Evolutionary conservation across 2,888 invertebrate genomes (phyloP), one percentile per base, ranked within the genome.

Genomic region (Lithophane socia): DNA sequence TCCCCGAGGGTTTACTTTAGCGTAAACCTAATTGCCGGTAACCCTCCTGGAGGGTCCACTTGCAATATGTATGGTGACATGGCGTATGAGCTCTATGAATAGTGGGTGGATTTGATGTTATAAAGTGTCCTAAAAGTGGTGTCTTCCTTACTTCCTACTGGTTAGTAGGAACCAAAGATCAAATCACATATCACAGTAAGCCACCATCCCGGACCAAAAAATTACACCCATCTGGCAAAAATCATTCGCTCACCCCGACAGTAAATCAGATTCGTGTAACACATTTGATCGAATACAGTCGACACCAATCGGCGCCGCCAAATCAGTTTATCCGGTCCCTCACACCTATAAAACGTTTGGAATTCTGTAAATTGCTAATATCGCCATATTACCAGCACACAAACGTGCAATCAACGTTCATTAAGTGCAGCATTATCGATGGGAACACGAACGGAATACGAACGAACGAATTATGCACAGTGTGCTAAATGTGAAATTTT

Each of bases 341-440:
- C 68, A 78, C 79, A 83, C 76, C 69, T 74, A 79, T 71, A 49
- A 80, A 88, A 79, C 72, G 63, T 73, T 70, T 70, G 71, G 68
- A 79, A 82, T 80, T 78, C 60, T 18, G 66, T 79, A 84, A 83
- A 86, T 80, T 79, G 79, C 77, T 85, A 86, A 88, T 83, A 87
- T 85, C 66, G 77, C 49, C 81, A 79, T 82, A 88, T 85, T 84
- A 86, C 70, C 76, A 69, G 37, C 37, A 76, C 73, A 85, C 85
- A 87, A 86, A 79, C 77, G 81, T 72, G 79, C 89, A 90, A 90
- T 90, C 83, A 89, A 80, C 75, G 61, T 73, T 86, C 81, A 84
- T 89, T 89, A 85, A 80, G 64, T 73, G 67, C 37, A 68, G 58
- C 82, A 82, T 89, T 89, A 87, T 84, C 73, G 72, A 83, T 82